phyloP scores from a whole-genome alignment of 2,113 vertebrate species.

The Glaucomys volans region DNA sequence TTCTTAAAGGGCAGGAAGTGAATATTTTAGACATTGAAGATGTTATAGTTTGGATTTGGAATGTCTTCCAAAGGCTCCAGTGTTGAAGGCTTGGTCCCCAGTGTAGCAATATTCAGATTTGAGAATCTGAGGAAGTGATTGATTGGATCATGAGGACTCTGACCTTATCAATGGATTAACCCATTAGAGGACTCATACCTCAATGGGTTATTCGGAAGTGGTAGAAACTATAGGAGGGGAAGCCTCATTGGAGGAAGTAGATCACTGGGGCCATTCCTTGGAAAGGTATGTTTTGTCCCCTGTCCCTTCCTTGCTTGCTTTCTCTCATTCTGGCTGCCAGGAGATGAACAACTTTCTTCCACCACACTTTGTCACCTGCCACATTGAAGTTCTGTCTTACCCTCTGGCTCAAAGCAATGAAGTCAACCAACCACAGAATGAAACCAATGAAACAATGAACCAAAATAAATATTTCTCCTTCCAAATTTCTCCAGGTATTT shows the following conservation, averaged over 20 bases:
- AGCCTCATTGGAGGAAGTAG: background rate
- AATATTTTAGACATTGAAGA: background rate
- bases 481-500: background rate
- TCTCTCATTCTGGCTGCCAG: background rate
- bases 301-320: background rate
- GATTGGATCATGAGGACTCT: background rate
- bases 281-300: too few relatives aligned
- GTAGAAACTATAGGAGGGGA: background rate
- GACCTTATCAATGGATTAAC: background rate
- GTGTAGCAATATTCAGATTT: background rate
- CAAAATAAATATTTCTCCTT: background rate
- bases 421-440: background rate
- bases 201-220: background rate
- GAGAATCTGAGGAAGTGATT: background rate
- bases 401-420: background rate
- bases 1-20: background rate
- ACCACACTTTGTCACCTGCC: background rate
- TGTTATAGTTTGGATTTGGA: background rate
- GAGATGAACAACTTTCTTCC: too few relatives aligned
- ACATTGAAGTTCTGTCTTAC: background rate
- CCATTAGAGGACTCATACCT: background rate
- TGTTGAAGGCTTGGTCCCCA: too few relatives aligned
- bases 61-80: too few relatives aligned
- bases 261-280: background rate
- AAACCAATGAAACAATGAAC: background rate